These are phyloP conservation scores for Oreochromis grahami DNA, from an alignment of 2,797 vertebrate genomes.

Conservation along the genomic window DNA sequence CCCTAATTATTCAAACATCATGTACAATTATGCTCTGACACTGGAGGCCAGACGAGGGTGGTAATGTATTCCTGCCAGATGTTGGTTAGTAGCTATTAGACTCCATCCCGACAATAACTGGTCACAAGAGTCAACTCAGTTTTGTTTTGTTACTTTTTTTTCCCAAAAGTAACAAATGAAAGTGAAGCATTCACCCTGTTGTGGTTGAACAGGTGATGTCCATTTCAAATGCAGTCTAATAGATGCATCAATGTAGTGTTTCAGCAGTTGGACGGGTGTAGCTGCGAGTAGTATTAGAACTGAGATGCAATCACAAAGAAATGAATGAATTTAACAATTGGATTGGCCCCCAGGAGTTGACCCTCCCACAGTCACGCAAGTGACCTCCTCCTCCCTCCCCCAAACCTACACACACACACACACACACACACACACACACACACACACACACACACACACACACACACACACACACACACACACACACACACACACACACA, in stretches of 20 bases:
- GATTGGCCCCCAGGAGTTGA: slow-evolving; percentile 59
- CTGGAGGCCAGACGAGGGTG: slow-evolving; percentile 15
- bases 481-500: not conserved
- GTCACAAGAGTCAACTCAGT: not conserved
- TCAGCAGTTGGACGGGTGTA: slow-evolving; percentile 3
- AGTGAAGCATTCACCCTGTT: not conserved
- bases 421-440: not conserved
- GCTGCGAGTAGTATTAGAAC: slow-evolving; percentile 61
- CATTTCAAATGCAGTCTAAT: not conserved
- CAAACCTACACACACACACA: not conserved
- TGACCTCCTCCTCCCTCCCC: not conserved
- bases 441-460: not conserved
- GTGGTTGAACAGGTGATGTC: not conserved
- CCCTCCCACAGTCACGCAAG: slow-evolving; percentile 61
- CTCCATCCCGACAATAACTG: not conserved
- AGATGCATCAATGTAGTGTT: not conserved
- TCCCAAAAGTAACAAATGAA: not conserved
- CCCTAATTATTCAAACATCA: slow-evolving; percentile 54
- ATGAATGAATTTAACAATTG: slow-evolving; percentile 53
- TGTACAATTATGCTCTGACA: slow-evolving; percentile 34
- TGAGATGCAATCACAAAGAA: slow-evolving; percentile 54
- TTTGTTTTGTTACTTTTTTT: not conserved
- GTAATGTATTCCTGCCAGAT: slow-evolving; percentile 41
- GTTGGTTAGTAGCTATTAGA: not conserved
- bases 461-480: not conserved